Base-by-base conservation (phyloP, 2,113 vertebrate species). In the Mola mola region DNA sequence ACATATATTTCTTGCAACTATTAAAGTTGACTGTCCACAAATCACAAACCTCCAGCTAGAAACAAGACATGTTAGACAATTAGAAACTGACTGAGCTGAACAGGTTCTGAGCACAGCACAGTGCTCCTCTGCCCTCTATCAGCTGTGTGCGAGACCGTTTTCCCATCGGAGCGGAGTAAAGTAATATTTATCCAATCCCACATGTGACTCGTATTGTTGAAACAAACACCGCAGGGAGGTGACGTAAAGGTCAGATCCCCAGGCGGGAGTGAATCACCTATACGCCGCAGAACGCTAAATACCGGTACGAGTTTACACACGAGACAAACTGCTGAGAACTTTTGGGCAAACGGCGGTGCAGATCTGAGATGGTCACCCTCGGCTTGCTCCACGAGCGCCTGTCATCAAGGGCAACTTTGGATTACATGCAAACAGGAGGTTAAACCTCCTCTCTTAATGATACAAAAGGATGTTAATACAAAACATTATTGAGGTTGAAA, bases 271-370 rank as follows among this genome's bases (percentile, higher is more conserved):
- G 52, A 11, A 26, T 49, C 38, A 13, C 36, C 51, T 41, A n/a
- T 2, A 25, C 1, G 15, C 56, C 4, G 31, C 47, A 5, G 19
- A 52, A 69, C n/a, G 48, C 61, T 22, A 72, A 81, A 84, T 74
- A 63, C 74, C 20, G 68, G 79, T 28, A 20, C 1, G 66, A 50
- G 67, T 81, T 78, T 66, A 79, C 55, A 74, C 74, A 53, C 37
- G 29, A 66, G 3, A 81, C 46, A 53, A 43, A 31, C 48, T 7
- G 17, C 15, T 0, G 1, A 41, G 47, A 22, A 46, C 16, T 34
- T 51, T 20, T 10, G 17, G 22, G 37, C 36, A 10, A 64, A 15
- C 2, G 37, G 56, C 47, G 26, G 25, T 13, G 44, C 1, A 3
- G 44, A 43, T 40, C 19, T 8, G 46, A 62, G 53, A 25, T 49